Evolutionary conservation across 2,113 vertebrate species (phyloP).

Genomic region (Mobula birostris): DNA sequence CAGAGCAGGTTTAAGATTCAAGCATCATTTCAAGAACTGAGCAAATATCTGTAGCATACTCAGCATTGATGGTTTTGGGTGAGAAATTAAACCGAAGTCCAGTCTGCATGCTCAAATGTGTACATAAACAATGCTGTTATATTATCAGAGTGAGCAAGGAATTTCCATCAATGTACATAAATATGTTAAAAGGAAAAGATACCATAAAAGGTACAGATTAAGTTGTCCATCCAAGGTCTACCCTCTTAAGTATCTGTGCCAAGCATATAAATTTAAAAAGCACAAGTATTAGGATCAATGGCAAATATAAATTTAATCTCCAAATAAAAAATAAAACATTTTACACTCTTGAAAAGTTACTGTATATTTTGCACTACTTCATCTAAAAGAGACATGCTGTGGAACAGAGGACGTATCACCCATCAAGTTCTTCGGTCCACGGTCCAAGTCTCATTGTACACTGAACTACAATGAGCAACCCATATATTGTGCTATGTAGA

Average conservation of each 20-base stretch:
- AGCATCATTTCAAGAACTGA: background rate
- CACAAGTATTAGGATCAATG: conserved; percentile 19
- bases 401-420: background rate
- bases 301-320: conserved; percentile 5
- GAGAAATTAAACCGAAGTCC: background rate
- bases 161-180: background rate
- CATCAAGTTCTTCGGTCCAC: background rate
- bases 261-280: background rate
- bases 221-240: too few relatives aligned
- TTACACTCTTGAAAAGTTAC: background rate
- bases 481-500: background rate
- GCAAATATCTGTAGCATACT: background rate
- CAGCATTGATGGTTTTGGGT: background rate
- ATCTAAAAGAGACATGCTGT: background rate
- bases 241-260: too few relatives aligned
- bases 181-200: too few relatives aligned
- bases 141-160: background rate
- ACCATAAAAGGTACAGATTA: too few relatives aligned
- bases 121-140: background rate
- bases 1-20: background rate
- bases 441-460: background rate
- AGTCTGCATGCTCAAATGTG: background rate
- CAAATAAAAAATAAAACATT: background rate
- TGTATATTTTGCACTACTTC: background rate
- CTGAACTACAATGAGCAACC: background rate